Evolutionary conservation across 1,140 invertebrate genomes (phyloP).

Genomic region (Zaprionus tsacasi): DNA sequence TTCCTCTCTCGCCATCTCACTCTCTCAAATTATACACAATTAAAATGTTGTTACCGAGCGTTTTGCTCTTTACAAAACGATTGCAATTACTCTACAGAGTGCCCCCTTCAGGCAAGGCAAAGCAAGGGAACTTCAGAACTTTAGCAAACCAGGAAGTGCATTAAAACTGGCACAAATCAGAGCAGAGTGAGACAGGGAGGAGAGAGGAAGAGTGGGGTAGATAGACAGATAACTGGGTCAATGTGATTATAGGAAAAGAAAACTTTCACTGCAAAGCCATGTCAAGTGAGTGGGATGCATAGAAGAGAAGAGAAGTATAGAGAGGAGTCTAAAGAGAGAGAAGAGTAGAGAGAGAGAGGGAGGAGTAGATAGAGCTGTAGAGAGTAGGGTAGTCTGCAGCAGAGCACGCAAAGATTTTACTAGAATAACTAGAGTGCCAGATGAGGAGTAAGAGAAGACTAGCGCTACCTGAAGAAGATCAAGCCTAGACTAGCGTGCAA

Average conservation of each 20-base stretch:
- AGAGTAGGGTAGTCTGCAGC: not conserved
- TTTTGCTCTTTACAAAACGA: slow-evolving; percentile 29
- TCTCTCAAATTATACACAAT: slow-evolving; percentile 50
- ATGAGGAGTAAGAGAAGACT: not conserved
- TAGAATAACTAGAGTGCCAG: not conserved
- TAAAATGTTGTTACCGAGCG: slow-evolving; percentile 46
- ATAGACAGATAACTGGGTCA: slow-evolving; percentile 56
- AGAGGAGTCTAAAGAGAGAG: not conserved
- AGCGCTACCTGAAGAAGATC: not conserved
- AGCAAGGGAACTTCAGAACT: slow-evolving; percentile 30
- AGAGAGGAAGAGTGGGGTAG: not conserved
- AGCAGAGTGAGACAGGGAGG: slow-evolving; percentile 8
- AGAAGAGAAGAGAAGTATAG: slow-evolving; percentile 15
- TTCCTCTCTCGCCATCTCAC: not conserved
- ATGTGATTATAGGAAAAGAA: slow-evolving; percentile 59
- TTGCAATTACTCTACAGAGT: slow-evolving; percentile 39
- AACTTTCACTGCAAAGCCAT: slow-evolving; percentile 61
- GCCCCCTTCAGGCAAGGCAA: no score
- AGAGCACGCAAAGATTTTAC: no score
- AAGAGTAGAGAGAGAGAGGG: not conserved
- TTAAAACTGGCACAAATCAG: slow-evolving; percentile 40
- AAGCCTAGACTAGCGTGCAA: not conserved
- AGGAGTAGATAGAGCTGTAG: not conserved
- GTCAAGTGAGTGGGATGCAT: slow-evolving; percentile 55
- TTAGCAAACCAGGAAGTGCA: slow-evolving; percentile 34